phyloP scores from a whole-genome alignment of 2,113 vertebrate genomes.

The Lichenostomus cassidix region DNA sequence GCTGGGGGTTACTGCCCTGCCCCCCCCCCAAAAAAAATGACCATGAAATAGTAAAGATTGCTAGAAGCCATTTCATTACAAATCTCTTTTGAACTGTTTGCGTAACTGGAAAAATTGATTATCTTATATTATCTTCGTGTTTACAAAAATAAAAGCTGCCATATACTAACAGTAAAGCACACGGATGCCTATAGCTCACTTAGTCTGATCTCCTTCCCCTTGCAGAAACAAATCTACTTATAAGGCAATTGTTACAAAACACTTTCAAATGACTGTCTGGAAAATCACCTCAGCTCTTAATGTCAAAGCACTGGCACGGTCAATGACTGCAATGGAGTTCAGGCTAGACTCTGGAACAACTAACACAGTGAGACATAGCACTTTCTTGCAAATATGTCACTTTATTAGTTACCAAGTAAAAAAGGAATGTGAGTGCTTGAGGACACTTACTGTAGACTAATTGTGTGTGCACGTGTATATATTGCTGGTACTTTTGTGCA shows the following conservation, averaged over 20 bases:
- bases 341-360: background rate
- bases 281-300: background rate
- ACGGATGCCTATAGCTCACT: background rate
- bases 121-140: background rate
- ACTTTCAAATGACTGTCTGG: background rate
- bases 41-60: background rate
- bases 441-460: background rate
- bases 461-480: background rate
- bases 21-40: background rate
- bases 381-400: background rate
- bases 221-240: background rate
- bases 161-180: background rate
- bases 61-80: background rate
- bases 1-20: background rate
- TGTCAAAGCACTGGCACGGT: background rate
- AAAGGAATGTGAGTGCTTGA: background rate
- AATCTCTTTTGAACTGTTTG: background rate
- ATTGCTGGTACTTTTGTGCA: background rate
- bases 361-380: background rate
- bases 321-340: background rate
- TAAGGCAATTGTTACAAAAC: background rate
- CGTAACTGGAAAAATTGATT: background rate
- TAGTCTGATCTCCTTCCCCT: background rate
- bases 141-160: background rate
- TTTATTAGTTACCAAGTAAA: background rate